phyloP scores from a whole-genome alignment of 1,140 invertebrate genomes.

The Scaptomyza montana region DNA sequence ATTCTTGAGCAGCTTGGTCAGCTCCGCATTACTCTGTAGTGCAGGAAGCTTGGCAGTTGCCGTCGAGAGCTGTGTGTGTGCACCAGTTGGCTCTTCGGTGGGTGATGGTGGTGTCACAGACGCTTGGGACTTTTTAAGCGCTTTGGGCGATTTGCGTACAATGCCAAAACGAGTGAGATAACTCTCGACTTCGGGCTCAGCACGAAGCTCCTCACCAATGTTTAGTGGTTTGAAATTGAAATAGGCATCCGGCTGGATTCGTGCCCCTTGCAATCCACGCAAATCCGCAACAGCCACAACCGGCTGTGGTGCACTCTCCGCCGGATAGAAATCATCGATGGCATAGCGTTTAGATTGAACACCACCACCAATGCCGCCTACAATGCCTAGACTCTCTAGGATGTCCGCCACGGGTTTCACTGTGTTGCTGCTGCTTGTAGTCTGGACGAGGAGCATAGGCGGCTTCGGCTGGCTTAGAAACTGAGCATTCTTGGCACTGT shows the following conservation, averaged over 20 bases:
- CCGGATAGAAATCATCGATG: constrained; percentile 74
- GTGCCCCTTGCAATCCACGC: constrained; percentile 61
- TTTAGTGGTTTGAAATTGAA: constrained; percentile 78
- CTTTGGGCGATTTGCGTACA: constrained; percentile 70
- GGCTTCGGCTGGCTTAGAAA: constrained; percentile 65
- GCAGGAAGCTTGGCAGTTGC: constrained; percentile 58
- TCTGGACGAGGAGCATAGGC: not conserved
- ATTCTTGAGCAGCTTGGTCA: constrained; percentile 73
- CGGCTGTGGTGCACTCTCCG: constrained; percentile 75
- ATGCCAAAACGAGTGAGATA: constrained; percentile 81
- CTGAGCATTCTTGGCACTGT: constrained; percentile 76
- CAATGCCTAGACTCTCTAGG: constrained; percentile 74
- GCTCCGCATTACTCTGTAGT: constrained; percentile 45
- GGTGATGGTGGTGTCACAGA: constrained; percentile 2
- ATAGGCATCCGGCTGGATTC: constrained; percentile 75
- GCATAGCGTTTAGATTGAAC: constrained; percentile 58
- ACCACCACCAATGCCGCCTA: constrained; percentile 33
- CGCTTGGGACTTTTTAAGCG: constrained; percentile 61
- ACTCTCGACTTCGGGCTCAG: constrained; percentile 78
- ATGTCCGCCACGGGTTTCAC: constrained; percentile 78
- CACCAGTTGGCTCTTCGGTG: constrained; percentile 60
- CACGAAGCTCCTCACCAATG: constrained; percentile 77
- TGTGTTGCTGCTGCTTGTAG: constrained; percentile 26
- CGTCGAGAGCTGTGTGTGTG: constrained; percentile 65
- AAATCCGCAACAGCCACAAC: constrained; percentile 68